Base-by-base conservation (phyloP, 2,888 invertebrate genomes). In the Cenopis cana region DNA sequence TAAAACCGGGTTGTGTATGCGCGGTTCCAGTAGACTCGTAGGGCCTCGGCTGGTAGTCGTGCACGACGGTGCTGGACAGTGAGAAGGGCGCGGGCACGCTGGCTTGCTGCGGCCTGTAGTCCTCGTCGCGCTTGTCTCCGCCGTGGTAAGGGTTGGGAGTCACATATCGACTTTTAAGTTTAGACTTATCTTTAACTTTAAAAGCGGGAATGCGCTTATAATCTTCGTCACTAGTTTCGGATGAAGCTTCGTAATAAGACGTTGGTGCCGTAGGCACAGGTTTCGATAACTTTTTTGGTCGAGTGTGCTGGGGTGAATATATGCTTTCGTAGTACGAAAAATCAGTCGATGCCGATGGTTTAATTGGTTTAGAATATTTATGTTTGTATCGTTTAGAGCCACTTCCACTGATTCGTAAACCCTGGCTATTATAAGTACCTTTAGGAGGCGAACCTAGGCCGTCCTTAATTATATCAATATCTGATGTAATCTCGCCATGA, bases 311-410 rank as follows among this genome's bases (percentile, higher is more conserved):
- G 3, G 88, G 83, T 1, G 84, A 74, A 68, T 88, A 92, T 52
- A 91, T 85, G 74, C 83, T 89, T 81, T 93, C 93, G 68, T 91
- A 93, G 79, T 91, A 92, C n/a, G 90, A 84, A 75, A 87, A 89
- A 75, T 92, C 92, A 38, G 78, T 77, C 5, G 78, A 61, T 54
- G 79, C 76, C 1, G 80, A 76, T 11, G 84, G 81, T 77, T 88
- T 91, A n/a, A 76, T 76, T 1, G 79, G 76, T 72, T 89, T 90
- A 33, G 79, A 75, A 73, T 80, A 80, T 77, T 89, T 85, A n/a
- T 82, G 81, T n/a, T 89, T 90, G 1, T 76, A 74, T 72, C 81
- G 82, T 72, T 88, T 89, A 61, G 71, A 66, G 5, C 67, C 33
- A 49, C 68, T 72, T 14, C 79, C 80, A 69, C 82, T 87, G 6